Percentiles rank a stretch among this genome's conserved stretches.
phyloP scores from a whole-genome alignment of 1,140 invertebrate species.

The Penaeus japonicus region DNA sequence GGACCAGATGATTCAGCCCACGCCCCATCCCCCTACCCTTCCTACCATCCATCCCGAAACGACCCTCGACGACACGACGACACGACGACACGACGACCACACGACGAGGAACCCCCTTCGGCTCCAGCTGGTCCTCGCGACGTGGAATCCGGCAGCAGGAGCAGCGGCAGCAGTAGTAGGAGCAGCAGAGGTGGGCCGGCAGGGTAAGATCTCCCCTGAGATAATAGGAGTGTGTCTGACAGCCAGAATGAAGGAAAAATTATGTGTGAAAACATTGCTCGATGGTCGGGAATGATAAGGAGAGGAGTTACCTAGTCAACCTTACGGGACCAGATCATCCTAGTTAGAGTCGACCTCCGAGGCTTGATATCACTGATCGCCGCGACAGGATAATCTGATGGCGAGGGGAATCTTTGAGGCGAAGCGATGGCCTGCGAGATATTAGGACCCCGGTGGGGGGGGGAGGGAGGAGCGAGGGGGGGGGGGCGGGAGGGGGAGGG shows the following conservation, averaged over 20 bases:
- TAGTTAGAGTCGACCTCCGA: neutral
- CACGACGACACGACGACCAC: no score
- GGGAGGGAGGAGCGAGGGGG: neutral
- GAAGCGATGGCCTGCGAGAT: no score
- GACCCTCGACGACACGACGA: no score
- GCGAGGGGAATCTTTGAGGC: neutral
- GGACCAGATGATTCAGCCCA: no score
- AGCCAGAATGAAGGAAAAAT: conserved; percentile 23
- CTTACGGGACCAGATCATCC: neutral
- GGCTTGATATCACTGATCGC: neutral
- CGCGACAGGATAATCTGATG: neutral
- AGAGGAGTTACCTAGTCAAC: neutral
- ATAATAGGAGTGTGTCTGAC: conserved; percentile 10
- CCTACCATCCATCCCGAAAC: no score
- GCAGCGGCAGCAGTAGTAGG: no score
- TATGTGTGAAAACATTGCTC: conserved; percentile 35
- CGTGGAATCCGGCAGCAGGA: no score
- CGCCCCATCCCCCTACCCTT: no score
- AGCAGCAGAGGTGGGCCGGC: no score
- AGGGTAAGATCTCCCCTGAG: neutral
- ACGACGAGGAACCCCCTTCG: no score
- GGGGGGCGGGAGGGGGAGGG: no score
- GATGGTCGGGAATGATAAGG: conserved; percentile 11
- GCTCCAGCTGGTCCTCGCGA: no score
- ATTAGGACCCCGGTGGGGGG: neutral